Evolutionary conservation across 2,113 vertebrate species (phyloP).

Genomic region (Anhinga rufa): DNA sequence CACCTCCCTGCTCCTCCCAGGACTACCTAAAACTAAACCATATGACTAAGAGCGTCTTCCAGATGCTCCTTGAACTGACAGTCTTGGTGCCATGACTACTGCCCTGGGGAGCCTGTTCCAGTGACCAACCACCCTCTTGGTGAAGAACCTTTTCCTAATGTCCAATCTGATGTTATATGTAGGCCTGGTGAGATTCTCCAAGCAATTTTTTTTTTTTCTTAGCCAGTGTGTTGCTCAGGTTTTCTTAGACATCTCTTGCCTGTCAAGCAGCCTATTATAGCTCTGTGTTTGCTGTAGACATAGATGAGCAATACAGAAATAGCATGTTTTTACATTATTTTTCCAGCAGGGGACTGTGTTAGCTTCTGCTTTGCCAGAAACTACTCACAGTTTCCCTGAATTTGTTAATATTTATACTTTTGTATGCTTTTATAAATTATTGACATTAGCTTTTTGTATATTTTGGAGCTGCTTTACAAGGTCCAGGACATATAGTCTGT

Average conservation of each 20-base stretch:
- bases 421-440: not conserved
- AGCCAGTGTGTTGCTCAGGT: not conserved
- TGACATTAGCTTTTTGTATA: not conserved
- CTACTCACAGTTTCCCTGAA: not conserved
- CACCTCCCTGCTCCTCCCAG: not conserved
- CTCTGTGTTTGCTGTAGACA: not conserved
- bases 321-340: not conserved
- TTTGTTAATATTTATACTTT: not conserved
- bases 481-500: not conserved
- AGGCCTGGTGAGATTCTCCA: not conserved
- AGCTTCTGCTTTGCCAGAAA: slow-evolving; percentile 7
- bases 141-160: not conserved
- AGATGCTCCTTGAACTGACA: not conserved
- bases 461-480: not conserved
- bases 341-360: slow-evolving; percentile 53
- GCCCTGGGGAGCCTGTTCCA: not conserved
- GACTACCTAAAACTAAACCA: not conserved
- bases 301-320: not conserved
- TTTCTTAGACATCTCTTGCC: not conserved
- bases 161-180: not conserved
- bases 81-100: fast-evolving
- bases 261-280: not conserved
- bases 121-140: fast-evolving
- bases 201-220: not conserved
- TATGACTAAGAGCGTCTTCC: fast-evolving